These are phyloP conservation scores for Nesoenas mayeri DNA, from an alignment of 2,113 vertebrate genomes.

Conservation along the genomic window DNA sequence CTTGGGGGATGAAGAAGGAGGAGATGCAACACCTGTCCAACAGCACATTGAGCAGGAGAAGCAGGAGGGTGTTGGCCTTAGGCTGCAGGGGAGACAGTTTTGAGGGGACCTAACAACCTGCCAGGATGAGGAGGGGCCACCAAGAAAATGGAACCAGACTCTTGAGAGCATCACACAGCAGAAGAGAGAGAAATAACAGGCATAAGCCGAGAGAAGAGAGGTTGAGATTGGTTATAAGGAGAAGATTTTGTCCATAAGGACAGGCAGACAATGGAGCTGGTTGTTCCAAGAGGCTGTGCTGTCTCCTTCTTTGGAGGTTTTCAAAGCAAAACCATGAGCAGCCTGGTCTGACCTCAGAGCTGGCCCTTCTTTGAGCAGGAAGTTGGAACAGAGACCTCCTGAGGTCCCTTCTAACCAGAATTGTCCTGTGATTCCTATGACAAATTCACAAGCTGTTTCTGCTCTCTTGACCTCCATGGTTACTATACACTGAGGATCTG, in stretches of 20 bases:
- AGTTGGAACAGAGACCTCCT: neutral
- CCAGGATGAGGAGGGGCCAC: neutral
- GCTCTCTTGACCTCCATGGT: neutral
- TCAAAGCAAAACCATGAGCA: neutral
- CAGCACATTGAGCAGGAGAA: neutral
- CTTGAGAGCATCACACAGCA: accelerated
- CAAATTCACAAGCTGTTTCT: neutral
- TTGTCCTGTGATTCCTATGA: neutral
- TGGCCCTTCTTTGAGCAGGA: neutral
- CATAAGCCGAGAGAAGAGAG: neutral
- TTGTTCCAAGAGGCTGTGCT: neutral
- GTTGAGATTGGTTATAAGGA: neutral
- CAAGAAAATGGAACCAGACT: neutral
- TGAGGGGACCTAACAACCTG: neutral
- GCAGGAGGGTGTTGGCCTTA: neutral
- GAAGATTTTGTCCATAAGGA: neutral
- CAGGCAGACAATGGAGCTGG: neutral
- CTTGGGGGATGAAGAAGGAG: neutral
- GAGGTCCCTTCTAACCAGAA: neutral
- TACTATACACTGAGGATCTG: neutral
- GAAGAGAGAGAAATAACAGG: neutral
- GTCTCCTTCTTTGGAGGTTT: neutral
- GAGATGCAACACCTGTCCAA: neutral
- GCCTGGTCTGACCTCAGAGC: neutral
- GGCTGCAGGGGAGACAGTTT: neutral